Evolutionary conservation across 2,113 vertebrate species (phyloP).

Genomic region (Solea senegalensis): DNA sequence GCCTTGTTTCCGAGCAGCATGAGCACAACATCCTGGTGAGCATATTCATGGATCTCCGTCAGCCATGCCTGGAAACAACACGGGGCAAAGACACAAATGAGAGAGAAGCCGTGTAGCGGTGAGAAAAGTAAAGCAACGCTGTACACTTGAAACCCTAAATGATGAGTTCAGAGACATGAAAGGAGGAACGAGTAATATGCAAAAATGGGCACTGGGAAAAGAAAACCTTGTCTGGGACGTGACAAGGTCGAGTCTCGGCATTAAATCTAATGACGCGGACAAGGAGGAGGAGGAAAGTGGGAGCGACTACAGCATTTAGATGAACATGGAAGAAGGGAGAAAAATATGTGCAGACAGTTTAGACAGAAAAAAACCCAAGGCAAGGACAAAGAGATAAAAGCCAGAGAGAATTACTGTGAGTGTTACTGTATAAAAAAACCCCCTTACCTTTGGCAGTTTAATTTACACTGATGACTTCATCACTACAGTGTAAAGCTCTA

Average conservation of each 20-base stretch:
- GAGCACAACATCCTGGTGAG: slow-evolving; percentile 89
- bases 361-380: neutral
- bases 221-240: slow-evolving; percentile 26
- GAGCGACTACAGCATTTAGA: slow-evolving; percentile 15
- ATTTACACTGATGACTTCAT: slow-evolving; percentile 28
- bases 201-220: slow-evolving; percentile 12
- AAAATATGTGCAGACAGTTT: neutral
- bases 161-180: slow-evolving; percentile 8
- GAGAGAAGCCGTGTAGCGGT: slow-evolving; percentile 1
- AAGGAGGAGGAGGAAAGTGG: slow-evolving; percentile 7
- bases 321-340: neutral
- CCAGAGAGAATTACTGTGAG: slow-evolving; percentile 7
- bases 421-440: neutral
- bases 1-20: slow-evolving; percentile 97
- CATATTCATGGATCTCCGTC: slow-evolving; percentile 92
- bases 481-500: slow-evolving; percentile 2
- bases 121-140: neutral
- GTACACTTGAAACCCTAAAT: neutral
- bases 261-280: slow-evolving; percentile 40
- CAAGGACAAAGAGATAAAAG: slow-evolving; percentile 35
- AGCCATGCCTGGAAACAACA: slow-evolving; percentile 88
- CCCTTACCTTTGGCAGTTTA: slow-evolving; percentile 4
- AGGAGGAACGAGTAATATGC: slow-evolving; percentile 1
- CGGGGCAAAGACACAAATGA: slow-evolving; percentile 20
- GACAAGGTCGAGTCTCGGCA: slow-evolving; percentile 30